These are phyloP conservation scores for Zingel zingel DNA, from an alignment of 2,113 vertebrate genomes.

Conservation along the genomic window DNA sequence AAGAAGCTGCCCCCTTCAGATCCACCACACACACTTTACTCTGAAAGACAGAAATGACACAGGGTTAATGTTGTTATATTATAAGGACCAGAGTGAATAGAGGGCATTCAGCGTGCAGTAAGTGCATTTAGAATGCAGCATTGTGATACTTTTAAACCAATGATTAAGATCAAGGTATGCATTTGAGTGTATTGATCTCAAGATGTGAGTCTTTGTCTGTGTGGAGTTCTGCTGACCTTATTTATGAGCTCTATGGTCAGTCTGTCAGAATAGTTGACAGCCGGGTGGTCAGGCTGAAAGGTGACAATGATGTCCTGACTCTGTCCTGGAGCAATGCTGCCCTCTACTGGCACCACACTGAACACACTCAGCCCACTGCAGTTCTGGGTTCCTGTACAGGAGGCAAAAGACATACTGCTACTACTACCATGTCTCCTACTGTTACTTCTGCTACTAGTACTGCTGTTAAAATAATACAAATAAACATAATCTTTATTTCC, in stretches of 20 bases:
- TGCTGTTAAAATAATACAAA: background rate
- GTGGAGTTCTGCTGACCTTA: constrained; percentile 81
- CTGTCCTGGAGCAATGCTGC: constrained; percentile 83
- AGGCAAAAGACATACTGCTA: background rate
- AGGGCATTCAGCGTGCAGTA: background rate
- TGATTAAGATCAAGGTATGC: background rate
- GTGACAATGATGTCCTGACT: constrained; percentile 86
- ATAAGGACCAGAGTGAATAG: background rate
- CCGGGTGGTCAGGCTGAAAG: constrained; percentile 93
- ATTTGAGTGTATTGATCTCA: background rate
- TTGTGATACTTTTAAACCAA: constrained; percentile 2
- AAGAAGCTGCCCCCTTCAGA: constrained; percentile 87
- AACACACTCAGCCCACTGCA: constrained; percentile 89
- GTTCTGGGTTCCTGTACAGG: constrained; percentile 89
- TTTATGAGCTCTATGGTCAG: constrained; percentile 87
- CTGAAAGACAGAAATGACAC: constrained; percentile 67
- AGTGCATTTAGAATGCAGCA: constrained; percentile 4
- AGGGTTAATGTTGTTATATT: constrained; percentile 14
- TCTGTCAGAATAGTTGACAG: constrained; percentile 87
- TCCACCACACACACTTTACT: constrained; percentile 83
- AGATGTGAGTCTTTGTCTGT: background rate
- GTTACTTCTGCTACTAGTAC: background rate
- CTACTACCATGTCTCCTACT: background rate
- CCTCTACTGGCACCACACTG: constrained; percentile 84
- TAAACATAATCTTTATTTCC: no score